Conservation (phyloP, 2,113 vertebrate species). For the Callipepla squamata region DNA sequence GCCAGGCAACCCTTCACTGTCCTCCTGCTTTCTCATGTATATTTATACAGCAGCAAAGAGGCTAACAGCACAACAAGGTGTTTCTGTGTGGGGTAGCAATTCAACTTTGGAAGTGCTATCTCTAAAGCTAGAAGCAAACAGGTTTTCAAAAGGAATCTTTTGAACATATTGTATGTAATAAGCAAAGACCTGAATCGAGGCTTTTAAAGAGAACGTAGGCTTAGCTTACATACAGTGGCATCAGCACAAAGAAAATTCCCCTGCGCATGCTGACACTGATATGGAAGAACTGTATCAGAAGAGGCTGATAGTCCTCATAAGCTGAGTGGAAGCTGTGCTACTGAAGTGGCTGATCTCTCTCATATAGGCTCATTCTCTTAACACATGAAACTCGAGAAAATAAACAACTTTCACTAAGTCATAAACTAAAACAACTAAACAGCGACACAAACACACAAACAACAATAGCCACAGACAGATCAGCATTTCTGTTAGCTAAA, state of each 20-base stretch:
- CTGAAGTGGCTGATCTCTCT: neutral
- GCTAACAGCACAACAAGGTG: neutral
- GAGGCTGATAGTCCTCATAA: neutral
- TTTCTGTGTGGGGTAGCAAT: neutral
- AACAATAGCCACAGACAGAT: neutral
- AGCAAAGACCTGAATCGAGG: neutral
- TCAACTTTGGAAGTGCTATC: neutral
- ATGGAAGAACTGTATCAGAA: neutral
- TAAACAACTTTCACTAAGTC: neutral
- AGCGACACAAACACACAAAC: neutral
- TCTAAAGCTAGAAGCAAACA: neutral
- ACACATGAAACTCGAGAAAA: neutral
- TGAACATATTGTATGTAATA: neutral
- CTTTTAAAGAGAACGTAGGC: neutral
- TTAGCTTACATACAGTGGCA: neutral
- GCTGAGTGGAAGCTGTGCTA: neutral
- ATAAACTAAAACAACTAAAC: neutral
- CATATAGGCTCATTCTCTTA: neutral
- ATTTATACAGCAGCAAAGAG: neutral
- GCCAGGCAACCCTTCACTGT: neutral
- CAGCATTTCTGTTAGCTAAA: neutral
- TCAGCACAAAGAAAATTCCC: neutral
- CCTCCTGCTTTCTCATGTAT: neutral
- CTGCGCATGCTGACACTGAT: neutral
- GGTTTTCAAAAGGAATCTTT: neutral